These are phyloP conservation scores for Anticlea derivata DNA, from an alignment of 2,888 invertebrate genomes.

Conservation along the genomic window DNA sequence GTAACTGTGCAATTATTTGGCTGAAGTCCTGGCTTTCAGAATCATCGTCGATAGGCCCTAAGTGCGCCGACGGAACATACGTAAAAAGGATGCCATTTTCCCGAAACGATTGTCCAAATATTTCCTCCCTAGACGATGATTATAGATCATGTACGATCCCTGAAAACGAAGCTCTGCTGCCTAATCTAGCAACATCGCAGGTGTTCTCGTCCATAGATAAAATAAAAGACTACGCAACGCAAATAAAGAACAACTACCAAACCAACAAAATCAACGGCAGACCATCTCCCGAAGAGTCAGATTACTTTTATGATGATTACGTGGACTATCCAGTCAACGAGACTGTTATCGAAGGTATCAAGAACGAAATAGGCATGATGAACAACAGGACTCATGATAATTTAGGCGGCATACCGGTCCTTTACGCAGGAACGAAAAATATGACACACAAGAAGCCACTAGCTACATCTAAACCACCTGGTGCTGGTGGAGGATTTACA, in stretches of 20 bases:
- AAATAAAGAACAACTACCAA: constrained; percentile 71
- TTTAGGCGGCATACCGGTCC: constrained; percentile 84
- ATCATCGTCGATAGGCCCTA: constrained; percentile 88
- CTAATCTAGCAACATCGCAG: constrained; percentile 83
- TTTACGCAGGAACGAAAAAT: constrained; percentile 65
- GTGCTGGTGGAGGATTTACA: constrained; percentile 87
- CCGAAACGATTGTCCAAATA: constrained; percentile 86
- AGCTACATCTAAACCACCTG: constrained; percentile 73
- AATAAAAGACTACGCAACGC: constrained; percentile 73
- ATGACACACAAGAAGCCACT: constrained; percentile 52
- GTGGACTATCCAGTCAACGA: constrained; percentile 90
- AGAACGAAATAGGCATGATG: constrained; percentile 55
- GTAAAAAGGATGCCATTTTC: constrained; percentile 89
- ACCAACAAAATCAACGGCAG: constrained; percentile 79
- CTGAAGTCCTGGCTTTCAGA: constrained; percentile 92
- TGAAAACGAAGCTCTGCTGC: constrained; percentile 86
- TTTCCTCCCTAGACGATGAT: constrained; percentile 76
- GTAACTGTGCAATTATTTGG: constrained; percentile 93
- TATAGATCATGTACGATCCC: constrained; percentile 85
- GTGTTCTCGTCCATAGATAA: constrained; percentile 84
- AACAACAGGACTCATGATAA: constrained; percentile 71
- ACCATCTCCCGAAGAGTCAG: constrained; percentile 89
- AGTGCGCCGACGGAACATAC: constrained; percentile 90
- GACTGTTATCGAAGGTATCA: constrained; percentile 69
- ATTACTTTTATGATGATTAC: constrained; percentile 93